Base-by-base conservation (phyloP, 2,888 invertebrate genomes). In the Nomada flava region DNA sequence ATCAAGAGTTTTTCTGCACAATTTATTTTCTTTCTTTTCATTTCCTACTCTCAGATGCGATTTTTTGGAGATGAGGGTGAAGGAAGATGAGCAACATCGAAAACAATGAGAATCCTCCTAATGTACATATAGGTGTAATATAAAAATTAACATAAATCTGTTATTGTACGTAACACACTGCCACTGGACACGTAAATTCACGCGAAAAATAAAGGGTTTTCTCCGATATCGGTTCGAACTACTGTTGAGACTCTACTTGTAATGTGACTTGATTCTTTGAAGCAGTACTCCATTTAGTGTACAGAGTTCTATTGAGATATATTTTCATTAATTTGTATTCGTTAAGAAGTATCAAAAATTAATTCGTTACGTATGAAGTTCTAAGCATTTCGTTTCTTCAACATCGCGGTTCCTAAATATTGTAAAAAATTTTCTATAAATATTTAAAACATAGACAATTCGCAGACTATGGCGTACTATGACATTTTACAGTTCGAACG, bases 111-210 rank as follows among this genome's bases (percentile, higher is more conserved):
- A 15, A 15, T 15, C 47, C 15, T 47, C 47, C 47, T 47, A 47
- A 47, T 47, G 85, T 86, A 86, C 82, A 76, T 88, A 88, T 88
- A 86, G 63, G 72, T 88, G 83, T 88, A 89, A 88, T 64, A 89
- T 89, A 88, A 88, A 87, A 62, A 83, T 79, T 86, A 86, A 86
- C 62, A 50, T 82, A 75, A 88, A 82, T 82, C 83, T 82, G 86
- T 83, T 88, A 80, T 73, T 69, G 85, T 82, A 75, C 86, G 81
- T 89, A 88, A 84, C 79, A 88, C 90, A 91, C 91, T 91, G 91
- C 91, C 91, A 91, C 78, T 84, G 83, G 64, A 88, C 80, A 87
- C 79, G 83, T 62, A 84, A 77, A 69, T 71, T 73, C 77, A 81
- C 44, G 70, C 69, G 26, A 76, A 55, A 42, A 73, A 50, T 36